A percentile compares a stretch with the other conserved stretches of the same genome.
phyloP scores from a whole-genome alignment of 2,113 vertebrate genomes.

The Syngnathoides biaculeatus region DNA sequence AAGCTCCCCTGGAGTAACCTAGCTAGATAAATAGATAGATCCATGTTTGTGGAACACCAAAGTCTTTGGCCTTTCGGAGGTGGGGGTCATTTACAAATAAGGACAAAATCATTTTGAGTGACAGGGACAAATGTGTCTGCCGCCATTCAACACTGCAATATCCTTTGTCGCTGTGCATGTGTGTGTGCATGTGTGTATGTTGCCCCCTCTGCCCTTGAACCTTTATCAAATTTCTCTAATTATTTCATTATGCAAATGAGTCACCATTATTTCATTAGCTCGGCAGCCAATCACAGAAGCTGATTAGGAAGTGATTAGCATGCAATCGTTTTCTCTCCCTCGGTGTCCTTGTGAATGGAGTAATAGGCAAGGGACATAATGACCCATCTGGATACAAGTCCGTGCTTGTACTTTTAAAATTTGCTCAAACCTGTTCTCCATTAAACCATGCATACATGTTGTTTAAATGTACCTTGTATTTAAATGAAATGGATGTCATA shows the following conservation, averaged over 20 bases:
- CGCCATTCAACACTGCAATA: constrained; percentile 45
- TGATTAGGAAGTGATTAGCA: constrained; percentile 79
- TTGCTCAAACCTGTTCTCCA: background rate
- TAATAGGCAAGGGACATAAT: constrained; percentile 41
- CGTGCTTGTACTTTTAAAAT: constrained; percentile 27
- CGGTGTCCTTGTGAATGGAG: constrained; percentile 59
- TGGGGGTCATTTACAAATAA: constrained; percentile 54
- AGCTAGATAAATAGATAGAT: constrained; percentile 10
- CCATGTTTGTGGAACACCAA: constrained; percentile 24
- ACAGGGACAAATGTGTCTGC: constrained; percentile 60
- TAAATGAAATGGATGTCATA: background rate
- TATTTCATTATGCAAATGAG: constrained; percentile 82
- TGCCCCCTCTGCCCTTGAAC: constrained; percentile 72
- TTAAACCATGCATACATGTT: constrained; percentile 2
- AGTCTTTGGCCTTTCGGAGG: constrained; percentile 27
- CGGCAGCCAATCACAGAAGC: constrained; percentile 69
- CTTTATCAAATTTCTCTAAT: constrained; percentile 76
- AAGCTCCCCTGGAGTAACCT: background rate
- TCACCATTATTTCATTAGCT: constrained; percentile 78
- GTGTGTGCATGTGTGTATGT: constrained; percentile 25
- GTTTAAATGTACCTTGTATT: background rate
- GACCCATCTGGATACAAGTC: constrained; percentile 65
- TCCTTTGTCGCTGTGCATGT: constrained; percentile 29
- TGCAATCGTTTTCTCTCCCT: constrained; percentile 57
- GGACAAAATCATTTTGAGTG: constrained; percentile 51